Percentiles rank a stretch among this genome's conserved stretches.
Evolutionary conservation across 2,797 vertebrate species (phyloP).

Genomic region (Ficedula albicollis): DNA sequence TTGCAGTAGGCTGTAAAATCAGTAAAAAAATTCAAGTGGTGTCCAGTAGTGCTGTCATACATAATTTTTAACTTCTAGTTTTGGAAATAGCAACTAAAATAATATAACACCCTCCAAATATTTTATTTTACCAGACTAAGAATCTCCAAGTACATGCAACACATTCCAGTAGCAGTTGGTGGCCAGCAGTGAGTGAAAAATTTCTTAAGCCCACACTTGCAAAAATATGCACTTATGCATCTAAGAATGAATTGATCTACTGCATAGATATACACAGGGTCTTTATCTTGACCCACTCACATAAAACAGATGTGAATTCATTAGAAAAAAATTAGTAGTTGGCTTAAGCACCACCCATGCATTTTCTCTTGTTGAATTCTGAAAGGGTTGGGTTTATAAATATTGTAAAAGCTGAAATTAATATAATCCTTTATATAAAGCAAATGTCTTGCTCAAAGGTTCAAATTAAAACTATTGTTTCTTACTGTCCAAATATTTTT

Average conservation of each 20-base stretch:
- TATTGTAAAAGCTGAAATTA: not conserved
- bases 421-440: not conserved
- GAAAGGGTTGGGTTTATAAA: not conserved
- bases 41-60: not conserved
- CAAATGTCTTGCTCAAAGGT: not conserved
- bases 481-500: not conserved
- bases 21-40: not conserved
- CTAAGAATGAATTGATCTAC: not conserved
- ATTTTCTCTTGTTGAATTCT: slow-evolving; percentile 1
- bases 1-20: not conserved
- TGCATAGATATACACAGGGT: not conserved
- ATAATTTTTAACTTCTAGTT: not conserved
- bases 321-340: not conserved
- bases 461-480: not conserved
- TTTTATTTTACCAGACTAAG: not conserved
- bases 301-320: not conserved
- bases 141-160: not conserved
- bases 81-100: not conserved
- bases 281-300: not conserved
- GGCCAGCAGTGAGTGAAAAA: not conserved
- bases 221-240: not conserved
- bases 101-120: accelerated
- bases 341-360: not conserved
- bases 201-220: not conserved
- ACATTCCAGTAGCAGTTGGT: not conserved